A percentile compares a stretch with the other conserved stretches of the same genome.
Conservation (phyloP, 2,797 vertebrate species). For the Sebastes taczanowskii region DNA sequence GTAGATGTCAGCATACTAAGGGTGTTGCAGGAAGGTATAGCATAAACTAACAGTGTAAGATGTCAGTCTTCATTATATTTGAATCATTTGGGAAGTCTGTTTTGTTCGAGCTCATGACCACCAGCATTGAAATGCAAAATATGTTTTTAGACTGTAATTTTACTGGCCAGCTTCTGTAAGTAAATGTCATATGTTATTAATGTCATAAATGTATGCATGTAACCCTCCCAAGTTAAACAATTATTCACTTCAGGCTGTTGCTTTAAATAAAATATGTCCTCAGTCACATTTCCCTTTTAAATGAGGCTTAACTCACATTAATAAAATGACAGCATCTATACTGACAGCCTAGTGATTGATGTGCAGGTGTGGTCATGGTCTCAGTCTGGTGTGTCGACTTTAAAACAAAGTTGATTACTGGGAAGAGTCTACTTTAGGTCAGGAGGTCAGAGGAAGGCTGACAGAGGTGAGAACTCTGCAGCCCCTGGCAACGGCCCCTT, state of each 20-base stretch:
- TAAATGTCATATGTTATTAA: conserved; percentile 12
- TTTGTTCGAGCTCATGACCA: conserved; percentile 8
- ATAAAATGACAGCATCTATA: background rate
- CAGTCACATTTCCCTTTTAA: background rate
- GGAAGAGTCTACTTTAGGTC: conserved; percentile 29
- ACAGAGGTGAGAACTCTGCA: conserved; percentile 16
- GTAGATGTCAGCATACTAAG: conserved; percentile 17
- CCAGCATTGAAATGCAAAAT: background rate
- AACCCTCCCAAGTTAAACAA: background rate
- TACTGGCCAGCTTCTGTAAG: conserved; percentile 9
- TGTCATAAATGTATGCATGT: background rate
- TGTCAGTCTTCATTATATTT: conserved; percentile 14
- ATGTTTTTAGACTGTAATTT: background rate
- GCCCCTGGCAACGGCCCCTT: background rate
- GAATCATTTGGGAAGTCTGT: background rate
- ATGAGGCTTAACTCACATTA: background rate
- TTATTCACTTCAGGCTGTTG: background rate
- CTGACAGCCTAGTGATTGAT: conserved; percentile 28
- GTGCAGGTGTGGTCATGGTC: background rate
- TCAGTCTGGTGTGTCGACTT: conserved; percentile 17
- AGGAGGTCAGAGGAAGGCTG: conserved; percentile 15
- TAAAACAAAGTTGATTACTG: conserved; percentile 17
- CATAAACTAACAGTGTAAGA: conserved; percentile 13
- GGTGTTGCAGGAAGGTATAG: background rate
- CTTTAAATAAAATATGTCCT: conserved; percentile 12